Percentiles rank a stretch among this genome's conserved stretches.
Evolutionary conservation across 2,888 invertebrate genomes (phyloP).

Genomic region (Sesia apiformis): DNA sequence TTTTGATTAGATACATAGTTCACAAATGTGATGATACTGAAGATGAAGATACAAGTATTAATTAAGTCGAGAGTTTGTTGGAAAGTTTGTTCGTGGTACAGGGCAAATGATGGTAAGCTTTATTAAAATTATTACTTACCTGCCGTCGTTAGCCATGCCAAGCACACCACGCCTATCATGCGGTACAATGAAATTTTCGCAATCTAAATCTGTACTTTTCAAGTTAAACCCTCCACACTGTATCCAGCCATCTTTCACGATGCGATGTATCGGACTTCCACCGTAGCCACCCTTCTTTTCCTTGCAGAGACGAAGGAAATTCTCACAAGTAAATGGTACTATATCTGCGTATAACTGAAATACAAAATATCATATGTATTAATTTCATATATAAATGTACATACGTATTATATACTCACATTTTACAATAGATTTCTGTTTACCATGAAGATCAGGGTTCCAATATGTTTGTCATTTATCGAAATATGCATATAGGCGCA

Average conservation of each 20-base stretch:
- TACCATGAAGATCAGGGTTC: constrained; percentile 76
- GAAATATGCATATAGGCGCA: constrained; percentile 71
- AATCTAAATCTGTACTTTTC: constrained; percentile 52
- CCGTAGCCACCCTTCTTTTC: constrained; percentile 59
- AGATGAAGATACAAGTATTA: too few species aligned
- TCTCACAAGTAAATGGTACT: constrained; percentile 72
- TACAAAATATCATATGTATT: constrained; percentile 1
- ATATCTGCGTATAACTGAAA: constrained; percentile 74
- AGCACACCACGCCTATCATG: constrained; percentile 80
- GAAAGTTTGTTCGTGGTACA: too few species aligned
- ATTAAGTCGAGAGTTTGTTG: too few species aligned
- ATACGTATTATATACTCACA: background rate
- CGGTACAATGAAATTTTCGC: constrained; percentile 80
- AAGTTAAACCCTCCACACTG: constrained; percentile 77
- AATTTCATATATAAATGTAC: background rate
- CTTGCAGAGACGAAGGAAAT: constrained; percentile 72
- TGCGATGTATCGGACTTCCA: constrained; percentile 76
- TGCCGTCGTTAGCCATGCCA: constrained; percentile 81
- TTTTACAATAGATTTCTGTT: constrained; percentile 11
- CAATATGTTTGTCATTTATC: constrained; percentile 50
- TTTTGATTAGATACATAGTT: too few species aligned
- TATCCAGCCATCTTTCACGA: constrained; percentile 82
- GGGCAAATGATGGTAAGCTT: too few species aligned
- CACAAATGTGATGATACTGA: too few species aligned
- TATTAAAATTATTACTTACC: constrained; percentile 31